Percentiles rank a stretch among this genome's conserved stretches.
phyloP scores from a whole-genome alignment of 2,113 vertebrate genomes.

The Bujurquina vittata region DNA sequence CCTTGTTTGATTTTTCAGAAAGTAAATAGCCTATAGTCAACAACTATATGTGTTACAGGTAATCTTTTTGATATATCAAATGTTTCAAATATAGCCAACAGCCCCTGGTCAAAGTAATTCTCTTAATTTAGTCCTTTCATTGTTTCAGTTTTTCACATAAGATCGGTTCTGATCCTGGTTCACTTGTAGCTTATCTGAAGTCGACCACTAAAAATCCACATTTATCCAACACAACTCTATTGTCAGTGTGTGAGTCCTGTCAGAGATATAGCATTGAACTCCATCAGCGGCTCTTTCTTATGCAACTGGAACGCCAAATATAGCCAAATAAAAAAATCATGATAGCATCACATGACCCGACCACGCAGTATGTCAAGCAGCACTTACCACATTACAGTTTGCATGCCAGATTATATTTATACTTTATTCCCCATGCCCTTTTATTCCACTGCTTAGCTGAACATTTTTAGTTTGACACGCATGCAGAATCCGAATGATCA shows the following conservation, averaged over 20 bases:
- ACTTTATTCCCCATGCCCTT: neutral
- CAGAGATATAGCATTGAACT: neutral
- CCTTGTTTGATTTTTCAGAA: neutral
- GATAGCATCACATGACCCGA: constrained; percentile 3
- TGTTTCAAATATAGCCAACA: neutral
- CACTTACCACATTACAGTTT: constrained; percentile 27
- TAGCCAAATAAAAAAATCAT: constrained; percentile 21
- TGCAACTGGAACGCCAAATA: neutral
- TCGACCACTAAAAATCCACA: fast-evolving
- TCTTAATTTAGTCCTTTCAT: neutral
- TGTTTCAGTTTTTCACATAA: neutral
- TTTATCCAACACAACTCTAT: neutral
- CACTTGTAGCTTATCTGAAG: neutral
- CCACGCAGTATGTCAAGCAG: neutral
- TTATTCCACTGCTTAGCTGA: neutral
- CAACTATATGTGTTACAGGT: neutral
- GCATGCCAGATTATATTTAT: constrained; percentile 8
- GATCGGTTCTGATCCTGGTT: neutral
- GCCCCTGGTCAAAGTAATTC: fast-evolving
- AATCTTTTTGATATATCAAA: neutral
- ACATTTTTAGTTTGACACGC: neutral
- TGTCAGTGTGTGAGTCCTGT: neutral
- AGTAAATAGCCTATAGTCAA: neutral
- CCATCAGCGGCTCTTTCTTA: neutral
- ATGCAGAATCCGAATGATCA: constrained; percentile 15